Evolutionary conservation across 2,797 vertebrate genomes (phyloP), one percentile per base, ranked within the genome.

Genomic region (Cryptoblepharus egeriae): DNA sequence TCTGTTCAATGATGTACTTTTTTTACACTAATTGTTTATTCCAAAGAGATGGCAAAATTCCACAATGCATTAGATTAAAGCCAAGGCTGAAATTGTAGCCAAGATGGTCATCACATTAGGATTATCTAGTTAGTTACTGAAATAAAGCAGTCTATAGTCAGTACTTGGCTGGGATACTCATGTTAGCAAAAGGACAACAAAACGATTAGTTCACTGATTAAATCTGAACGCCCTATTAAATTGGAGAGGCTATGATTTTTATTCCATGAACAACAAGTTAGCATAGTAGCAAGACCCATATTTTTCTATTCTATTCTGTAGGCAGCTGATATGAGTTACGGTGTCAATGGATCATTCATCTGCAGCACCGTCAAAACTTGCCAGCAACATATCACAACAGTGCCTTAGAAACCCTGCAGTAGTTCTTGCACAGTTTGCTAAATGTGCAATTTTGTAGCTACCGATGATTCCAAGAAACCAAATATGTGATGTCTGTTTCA

Each of bases 401-500:
- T 0, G 0, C 68, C 68, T 57, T n/a, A 82, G 87, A 82, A 86
- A 87, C 77, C 45, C 87, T 84, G 82, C 84, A 63, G 81, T 77
- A 78, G 49, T 79, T 79, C 88, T 91, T 86, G 88, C 86, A 85
- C 80, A 76, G 85, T 89, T 88, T 76, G 75, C 78, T 82, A 88
- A 84, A 88, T 80, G 73, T 80, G 16, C 88, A 90, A 80, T 91
- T 86, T 63, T 86, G 86, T 85, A 67, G 67, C 86, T 82, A 79
- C 76, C 0, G 78, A 91, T 39, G 61, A 67, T 39, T 74, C 52
- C 63, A 89, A 81, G 89, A 93, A 86, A 70, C 63, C 87, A 87
- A 91, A 91, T 88, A 88, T 81, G 87, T 92, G 92, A 89, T 91
- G 63, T 83, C 90, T 92, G 84, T 92, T 89, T 91, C 88, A 91